These are phyloP conservation scores for Sarcoramphus papa DNA, from an alignment of 2,797 vertebrate genomes.

Conservation along the genomic window DNA sequence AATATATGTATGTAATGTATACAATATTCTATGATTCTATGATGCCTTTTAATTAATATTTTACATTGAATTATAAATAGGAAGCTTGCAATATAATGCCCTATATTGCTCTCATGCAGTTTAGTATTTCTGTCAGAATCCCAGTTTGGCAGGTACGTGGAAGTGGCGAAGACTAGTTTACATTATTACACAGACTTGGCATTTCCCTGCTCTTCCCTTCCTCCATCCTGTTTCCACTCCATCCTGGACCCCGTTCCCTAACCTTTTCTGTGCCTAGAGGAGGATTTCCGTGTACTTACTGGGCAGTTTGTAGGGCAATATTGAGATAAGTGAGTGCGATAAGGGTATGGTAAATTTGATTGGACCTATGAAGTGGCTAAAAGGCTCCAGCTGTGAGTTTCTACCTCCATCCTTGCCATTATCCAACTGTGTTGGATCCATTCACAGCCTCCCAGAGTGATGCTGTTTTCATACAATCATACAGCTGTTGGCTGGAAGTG, in stretches of 20 bases:
- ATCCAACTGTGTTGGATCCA: neutral
- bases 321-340: neutral
- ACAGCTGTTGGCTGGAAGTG: neutral
- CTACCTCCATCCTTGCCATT: neutral
- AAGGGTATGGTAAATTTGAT: neutral
- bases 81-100: neutral
- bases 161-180: neutral
- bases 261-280: neutral
- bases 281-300: neutral
- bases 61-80: neutral
- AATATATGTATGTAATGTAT: too few species aligned
- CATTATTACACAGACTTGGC: neutral
- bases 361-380: neutral
- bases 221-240: neutral
- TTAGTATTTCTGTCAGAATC: neutral
- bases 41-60: neutral
- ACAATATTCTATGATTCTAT: neutral
- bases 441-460: neutral
- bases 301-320: neutral
- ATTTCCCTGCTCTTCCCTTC: neutral
- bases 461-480: neutral
- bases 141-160: fast-evolving
- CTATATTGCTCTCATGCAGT: neutral
- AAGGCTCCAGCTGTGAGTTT: neutral
- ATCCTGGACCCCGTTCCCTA: neutral